Conservation (phyloP, 2,888 invertebrate genomes). For the Dendrolimus houi region DNA sequence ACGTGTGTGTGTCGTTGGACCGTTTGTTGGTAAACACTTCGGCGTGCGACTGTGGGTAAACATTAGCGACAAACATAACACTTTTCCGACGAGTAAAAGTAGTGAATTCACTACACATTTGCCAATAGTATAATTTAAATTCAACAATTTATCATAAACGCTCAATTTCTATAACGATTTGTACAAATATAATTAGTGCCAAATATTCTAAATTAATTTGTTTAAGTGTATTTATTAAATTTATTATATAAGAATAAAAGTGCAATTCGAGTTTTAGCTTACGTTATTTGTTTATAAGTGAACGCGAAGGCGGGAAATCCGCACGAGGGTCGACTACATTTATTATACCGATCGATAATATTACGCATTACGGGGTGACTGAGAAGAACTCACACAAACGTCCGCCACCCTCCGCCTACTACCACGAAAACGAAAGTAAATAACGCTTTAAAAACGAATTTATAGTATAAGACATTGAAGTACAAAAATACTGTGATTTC, state of each 20-base stretch:
- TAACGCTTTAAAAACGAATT: conserved; percentile 71
- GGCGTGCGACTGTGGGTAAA: conserved; percentile 50
- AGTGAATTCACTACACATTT: conserved; percentile 8
- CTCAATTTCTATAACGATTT: conserved; percentile 4
- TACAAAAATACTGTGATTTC: conserved; percentile 65
- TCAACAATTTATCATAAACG: neutral
- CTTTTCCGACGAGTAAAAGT: conserved; percentile 26
- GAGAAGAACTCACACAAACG: conserved; percentile 46
- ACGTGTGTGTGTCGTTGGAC: conserved; percentile 16
- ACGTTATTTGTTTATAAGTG: neutral
- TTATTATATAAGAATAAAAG: conserved; percentile 5
- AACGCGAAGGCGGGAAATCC: conserved; percentile 8
- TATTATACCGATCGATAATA: conserved; percentile 74
- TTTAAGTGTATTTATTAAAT: conserved; percentile 14
- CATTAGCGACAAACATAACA: conserved; percentile 26
- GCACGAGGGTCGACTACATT: conserved; percentile 50
- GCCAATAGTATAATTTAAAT: neutral
- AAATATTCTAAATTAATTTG: conserved; percentile 23
- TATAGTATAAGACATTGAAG: conserved; percentile 60
- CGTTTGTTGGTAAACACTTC: conserved; percentile 69
- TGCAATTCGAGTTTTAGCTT: neutral
- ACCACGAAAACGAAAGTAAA: conserved; percentile 57
- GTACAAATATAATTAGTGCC: conserved; percentile 23
- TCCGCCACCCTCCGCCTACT: conserved; percentile 34
- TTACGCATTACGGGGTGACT: conserved; percentile 70